Evolutionary conservation across 1,140 invertebrate genomes (phyloP).

Genomic region (Anastrepha ludens): DNA sequence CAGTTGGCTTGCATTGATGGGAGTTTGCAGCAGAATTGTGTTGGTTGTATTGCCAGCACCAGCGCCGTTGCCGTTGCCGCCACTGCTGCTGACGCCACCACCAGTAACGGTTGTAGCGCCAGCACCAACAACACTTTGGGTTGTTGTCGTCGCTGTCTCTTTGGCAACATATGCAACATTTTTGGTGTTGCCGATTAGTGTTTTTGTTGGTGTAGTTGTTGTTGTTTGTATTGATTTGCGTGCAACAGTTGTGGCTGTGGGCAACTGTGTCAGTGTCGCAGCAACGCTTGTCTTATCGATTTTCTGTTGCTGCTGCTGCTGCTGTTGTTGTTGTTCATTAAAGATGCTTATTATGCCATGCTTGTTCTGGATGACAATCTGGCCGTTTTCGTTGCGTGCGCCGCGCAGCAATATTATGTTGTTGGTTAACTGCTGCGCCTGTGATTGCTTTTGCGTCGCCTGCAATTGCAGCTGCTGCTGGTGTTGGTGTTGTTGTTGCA

Average conservation of each 20-base stretch:
- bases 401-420: slow-evolving; percentile 73
- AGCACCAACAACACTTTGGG: neutral
- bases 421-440: slow-evolving; percentile 65
- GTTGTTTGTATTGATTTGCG: slow-evolving; percentile 63
- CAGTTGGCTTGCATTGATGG: slow-evolving; percentile 72
- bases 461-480: slow-evolving; percentile 61
- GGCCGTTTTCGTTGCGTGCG: slow-evolving; percentile 73
- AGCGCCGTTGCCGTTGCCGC: neutral
- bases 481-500: slow-evolving; percentile 60
- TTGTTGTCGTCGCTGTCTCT: neutral
- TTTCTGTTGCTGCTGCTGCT: slow-evolving; percentile 57
- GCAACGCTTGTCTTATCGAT: slow-evolving; percentile 62
- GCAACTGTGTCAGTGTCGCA: slow-evolving; percentile 66
- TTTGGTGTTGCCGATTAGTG: neutral
- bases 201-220: slow-evolving; percentile 57
- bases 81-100: neutral
- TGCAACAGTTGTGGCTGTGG: slow-evolving; percentile 65
- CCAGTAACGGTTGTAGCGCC: neutral
- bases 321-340: slow-evolving; percentile 63
- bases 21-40: slow-evolving; percentile 71
- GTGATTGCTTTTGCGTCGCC: slow-evolving; percentile 57
- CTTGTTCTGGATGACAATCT: slow-evolving; percentile 73
- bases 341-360: slow-evolving; percentile 72
- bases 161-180: slow-evolving; percentile 18
- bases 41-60: slow-evolving; percentile 56